Evolutionary conservation across 2,113 vertebrate genomes (phyloP), one percentile per base, ranked within the genome.

Genomic region (Seriola aureovittata): DNA sequence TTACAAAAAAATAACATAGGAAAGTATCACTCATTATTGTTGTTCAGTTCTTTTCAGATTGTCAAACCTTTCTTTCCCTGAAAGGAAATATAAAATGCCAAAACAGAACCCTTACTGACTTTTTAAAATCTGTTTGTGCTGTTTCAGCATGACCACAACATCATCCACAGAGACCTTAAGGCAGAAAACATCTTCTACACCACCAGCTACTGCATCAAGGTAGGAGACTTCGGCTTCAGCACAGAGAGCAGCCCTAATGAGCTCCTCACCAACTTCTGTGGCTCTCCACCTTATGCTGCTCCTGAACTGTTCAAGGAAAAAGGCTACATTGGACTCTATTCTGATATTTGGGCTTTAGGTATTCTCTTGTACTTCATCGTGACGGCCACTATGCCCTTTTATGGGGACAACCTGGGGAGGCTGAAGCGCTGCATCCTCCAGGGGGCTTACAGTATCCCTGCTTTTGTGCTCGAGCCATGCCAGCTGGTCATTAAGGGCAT

Each of bases 161-260:
- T 96, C 17, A 59, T 96, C 77, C 96, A 96, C 92, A 85, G 96
- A 70, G 96, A 96, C 88, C 84, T 96, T 0, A 96, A 96, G 68
- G 92, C 96, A 0, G 95, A 96, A 72, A 96, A 96, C 38, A 80
- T 96, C 25, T 96, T 96, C 83, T 95, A 95, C 87, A 95, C 95
- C 76, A 94, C 94, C 69, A 92, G 81, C 81, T 91, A 93, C 88
- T 94, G 93, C 85, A 92, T 96, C 85, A 96, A 96, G 81, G 93
- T 96, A 0, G 95, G 95, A 1, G 95, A 96, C 80, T 95, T 96
- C 11, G 96, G 96, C 54, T 96, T 96, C 92, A 95, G 95, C 84
- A 90, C 84, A 0, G 77, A 92, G 52, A 91, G 80, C 25, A 54
- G 75, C 38, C 84, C 93, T 1, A 58, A 46, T 1, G 93, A 95